phyloP scores from a whole-genome alignment of 2,888 invertebrate genomes.

The Hipparchia sbordonii region DNA sequence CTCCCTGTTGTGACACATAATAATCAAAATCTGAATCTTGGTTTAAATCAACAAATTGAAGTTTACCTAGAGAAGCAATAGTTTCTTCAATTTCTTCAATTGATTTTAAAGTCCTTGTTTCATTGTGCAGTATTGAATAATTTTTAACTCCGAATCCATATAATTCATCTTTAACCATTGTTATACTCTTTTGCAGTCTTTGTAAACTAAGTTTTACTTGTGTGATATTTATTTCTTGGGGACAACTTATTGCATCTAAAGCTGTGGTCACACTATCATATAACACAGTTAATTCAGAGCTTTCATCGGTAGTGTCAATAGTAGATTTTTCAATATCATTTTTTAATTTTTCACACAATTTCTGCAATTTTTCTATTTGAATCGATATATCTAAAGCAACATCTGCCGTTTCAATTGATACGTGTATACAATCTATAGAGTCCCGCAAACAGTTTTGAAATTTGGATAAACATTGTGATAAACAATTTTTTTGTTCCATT shows the following conservation, averaged over 20 bases:
- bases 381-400: conserved; percentile 64
- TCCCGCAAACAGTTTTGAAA: conserved; percentile 64
- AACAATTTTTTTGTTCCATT: conserved; percentile 61
- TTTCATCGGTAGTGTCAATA: conserved; percentile 42
- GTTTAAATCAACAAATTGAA: conserved; percentile 65
- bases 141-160: conserved; percentile 57
- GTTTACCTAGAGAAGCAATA: conserved; percentile 51
- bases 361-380: conserved; percentile 58
- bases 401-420: conserved; percentile 61
- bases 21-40: conserved; percentile 56
- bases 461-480: conserved; percentile 58
- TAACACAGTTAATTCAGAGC: conserved; percentile 44
- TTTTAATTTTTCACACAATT: conserved; percentile 60
- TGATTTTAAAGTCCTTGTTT: conserved; percentile 63
- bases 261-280: conserved; percentile 54
- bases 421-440: conserved; percentile 59
- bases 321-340: conserved; percentile 32
- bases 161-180: conserved; percentile 63
- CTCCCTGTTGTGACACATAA: conserved; percentile 54
- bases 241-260: conserved; percentile 57
- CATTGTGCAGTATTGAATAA: conserved; percentile 52
- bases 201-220: conserved; percentile 60
- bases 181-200: conserved; percentile 60
- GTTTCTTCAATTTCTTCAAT: conserved; percentile 62
- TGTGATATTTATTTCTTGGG: conserved; percentile 58